Conservation (phyloP, 2,888 invertebrate genomes). For the Tipula unca region DNA sequence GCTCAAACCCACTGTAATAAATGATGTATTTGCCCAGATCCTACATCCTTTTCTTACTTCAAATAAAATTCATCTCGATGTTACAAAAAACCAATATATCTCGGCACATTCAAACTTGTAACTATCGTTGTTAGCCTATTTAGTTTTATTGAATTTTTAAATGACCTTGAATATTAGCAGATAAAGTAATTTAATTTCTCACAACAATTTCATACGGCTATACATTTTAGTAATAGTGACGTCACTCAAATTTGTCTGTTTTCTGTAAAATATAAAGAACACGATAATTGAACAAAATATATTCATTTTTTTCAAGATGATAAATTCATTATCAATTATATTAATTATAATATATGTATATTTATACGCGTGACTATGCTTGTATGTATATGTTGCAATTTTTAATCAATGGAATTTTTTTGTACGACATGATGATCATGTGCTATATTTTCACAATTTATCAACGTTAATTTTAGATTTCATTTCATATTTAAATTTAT, state of each 20-base stretch:
- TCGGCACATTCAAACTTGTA: too few species aligned
- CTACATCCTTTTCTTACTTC: too few species aligned
- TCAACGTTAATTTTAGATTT: neutral
- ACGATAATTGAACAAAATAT: neutral
- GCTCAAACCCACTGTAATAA: too few species aligned
- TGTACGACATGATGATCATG: neutral
- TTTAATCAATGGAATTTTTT: neutral
- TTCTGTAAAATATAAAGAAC: neutral
- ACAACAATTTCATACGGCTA: too few species aligned
- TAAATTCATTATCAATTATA: neutral
- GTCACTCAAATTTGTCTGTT: neutral
- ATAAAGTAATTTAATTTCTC: neutral
- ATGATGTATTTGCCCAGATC: too few species aligned
- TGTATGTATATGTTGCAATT: neutral
- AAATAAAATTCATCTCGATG: too few species aligned
- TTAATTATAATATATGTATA: neutral
- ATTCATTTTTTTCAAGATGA: neutral
- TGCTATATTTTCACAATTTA: neutral
- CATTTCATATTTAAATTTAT: neutral
- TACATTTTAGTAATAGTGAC: neutral
- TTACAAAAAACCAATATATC: too few species aligned
- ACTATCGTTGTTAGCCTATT: too few species aligned
- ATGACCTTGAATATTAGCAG: neutral
- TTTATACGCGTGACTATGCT: neutral
- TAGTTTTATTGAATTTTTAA: too few species aligned